Evolutionary conservation across 2,888 invertebrate species (phyloP).

Genomic region (Leucania comma): DNA sequence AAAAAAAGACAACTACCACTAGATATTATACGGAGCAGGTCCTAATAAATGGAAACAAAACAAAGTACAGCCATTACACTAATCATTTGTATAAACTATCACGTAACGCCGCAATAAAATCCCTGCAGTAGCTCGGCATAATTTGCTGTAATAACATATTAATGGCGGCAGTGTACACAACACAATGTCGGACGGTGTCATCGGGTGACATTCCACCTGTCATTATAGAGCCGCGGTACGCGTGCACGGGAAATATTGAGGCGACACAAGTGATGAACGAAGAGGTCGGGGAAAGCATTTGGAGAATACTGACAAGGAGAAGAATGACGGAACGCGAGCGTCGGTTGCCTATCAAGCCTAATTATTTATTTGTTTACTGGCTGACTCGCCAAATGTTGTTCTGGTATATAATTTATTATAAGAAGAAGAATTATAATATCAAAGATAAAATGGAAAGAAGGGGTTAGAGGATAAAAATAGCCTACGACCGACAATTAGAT

Average conservation of each 20-base stretch:
- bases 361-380: no score
- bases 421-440: no score
- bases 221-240: slow-evolving; percentile 52
- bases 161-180: slow-evolving; percentile 14
- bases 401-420: no score
- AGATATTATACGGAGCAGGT: no score
- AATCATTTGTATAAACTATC: not conserved
- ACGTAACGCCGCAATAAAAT: not conserved
- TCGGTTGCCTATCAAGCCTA: no score
- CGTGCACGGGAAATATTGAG: slow-evolving; percentile 13
- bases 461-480: no score
- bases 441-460: no score
- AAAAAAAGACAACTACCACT: no score
- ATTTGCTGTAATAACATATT: slow-evolving; percentile 52
- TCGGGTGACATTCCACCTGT: slow-evolving; percentile 59
- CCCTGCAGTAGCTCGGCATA: slow-evolving; percentile 27
- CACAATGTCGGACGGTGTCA: slow-evolving; percentile 47
- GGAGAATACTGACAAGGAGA: no score
- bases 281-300: not conserved
- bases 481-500: no score
- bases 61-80: not conserved
- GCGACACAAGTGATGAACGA: not conserved
- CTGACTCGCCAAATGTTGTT: no score
- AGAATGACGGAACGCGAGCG: no score
- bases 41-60: not conserved